Evolutionary conservation across 2,888 invertebrate genomes (phyloP).

Genomic region (Dicroscelio sp.): DNA sequence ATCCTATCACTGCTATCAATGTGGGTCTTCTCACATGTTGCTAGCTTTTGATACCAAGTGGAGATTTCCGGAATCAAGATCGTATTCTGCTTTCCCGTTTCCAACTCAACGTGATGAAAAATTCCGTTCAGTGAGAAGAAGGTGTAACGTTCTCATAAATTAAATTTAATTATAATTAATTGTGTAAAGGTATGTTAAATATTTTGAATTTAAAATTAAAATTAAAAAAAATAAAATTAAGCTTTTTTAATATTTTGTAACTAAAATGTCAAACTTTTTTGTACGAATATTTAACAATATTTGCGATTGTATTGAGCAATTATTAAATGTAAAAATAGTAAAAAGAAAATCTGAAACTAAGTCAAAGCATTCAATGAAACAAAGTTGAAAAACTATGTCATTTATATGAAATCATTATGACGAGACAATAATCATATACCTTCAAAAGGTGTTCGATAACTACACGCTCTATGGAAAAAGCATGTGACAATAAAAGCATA

Average conservation of each 20-base stretch:
- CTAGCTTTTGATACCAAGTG: conserved; percentile 64
- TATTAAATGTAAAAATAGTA: too few species aligned
- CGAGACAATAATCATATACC: conserved; percentile 14
- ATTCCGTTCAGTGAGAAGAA: not conserved
- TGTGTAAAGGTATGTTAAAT: too few species aligned
- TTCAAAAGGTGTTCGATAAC: conserved; percentile 22
- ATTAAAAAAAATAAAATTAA: too few species aligned
- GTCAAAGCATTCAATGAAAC: not conserved
- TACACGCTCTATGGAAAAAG: not conserved
- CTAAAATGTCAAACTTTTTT: too few species aligned
- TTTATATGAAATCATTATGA: conserved; percentile 6
- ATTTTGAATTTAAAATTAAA: too few species aligned
- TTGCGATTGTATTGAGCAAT: too few species aligned
- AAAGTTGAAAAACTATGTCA: conserved; percentile 26
- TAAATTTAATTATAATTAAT: too few species aligned
- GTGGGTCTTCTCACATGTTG: conserved; percentile 60
- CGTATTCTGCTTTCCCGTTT: conserved; percentile 39
- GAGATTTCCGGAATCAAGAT: conserved; percentile 63
- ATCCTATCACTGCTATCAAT: conserved; percentile 61
- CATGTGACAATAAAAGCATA: conserved; percentile 10
- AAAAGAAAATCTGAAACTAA: too few species aligned
- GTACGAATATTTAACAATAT: too few species aligned
- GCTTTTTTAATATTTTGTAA: too few species aligned
- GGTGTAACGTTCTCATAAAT: not conserved
- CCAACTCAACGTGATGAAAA: not conserved